These are phyloP conservation scores for Chloebia gouldiae DNA, from an alignment of 2,113 vertebrate genomes.

Conservation along the genomic window DNA sequence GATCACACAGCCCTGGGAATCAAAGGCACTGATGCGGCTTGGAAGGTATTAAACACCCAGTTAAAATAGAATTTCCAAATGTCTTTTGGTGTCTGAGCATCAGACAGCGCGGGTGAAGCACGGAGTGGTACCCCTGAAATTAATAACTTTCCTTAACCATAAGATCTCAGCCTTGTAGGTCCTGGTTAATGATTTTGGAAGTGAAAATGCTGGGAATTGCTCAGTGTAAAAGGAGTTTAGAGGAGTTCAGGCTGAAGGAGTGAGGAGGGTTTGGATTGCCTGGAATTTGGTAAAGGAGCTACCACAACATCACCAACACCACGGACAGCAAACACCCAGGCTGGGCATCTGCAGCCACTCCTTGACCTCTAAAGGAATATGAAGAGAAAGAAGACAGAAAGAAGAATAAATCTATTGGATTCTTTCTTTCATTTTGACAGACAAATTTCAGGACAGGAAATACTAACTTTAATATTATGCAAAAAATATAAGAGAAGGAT, in stretches of 20 bases:
- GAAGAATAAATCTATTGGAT: conserved; percentile 15
- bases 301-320: fast-evolving
- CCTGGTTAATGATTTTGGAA: background rate
- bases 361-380: background rate
- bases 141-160: background rate
- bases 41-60: background rate
- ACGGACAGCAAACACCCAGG: background rate
- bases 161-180: background rate
- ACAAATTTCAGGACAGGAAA: conserved; percentile 39
- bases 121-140: background rate
- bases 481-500: conserved; percentile 26
- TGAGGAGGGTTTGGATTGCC: background rate
- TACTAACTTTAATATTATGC: conserved; percentile 35
- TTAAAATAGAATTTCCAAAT: background rate
- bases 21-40: background rate
- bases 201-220: background rate
- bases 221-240: background rate
- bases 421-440: conserved; percentile 17
- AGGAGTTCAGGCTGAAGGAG: background rate
- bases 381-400: background rate
- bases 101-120: background rate
- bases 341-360: background rate
- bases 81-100: background rate
- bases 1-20: conserved; percentile 11
- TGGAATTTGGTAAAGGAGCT: background rate